Conservation (phyloP, 2,113 vertebrate species). For the Coracopsis vasa region DNA sequence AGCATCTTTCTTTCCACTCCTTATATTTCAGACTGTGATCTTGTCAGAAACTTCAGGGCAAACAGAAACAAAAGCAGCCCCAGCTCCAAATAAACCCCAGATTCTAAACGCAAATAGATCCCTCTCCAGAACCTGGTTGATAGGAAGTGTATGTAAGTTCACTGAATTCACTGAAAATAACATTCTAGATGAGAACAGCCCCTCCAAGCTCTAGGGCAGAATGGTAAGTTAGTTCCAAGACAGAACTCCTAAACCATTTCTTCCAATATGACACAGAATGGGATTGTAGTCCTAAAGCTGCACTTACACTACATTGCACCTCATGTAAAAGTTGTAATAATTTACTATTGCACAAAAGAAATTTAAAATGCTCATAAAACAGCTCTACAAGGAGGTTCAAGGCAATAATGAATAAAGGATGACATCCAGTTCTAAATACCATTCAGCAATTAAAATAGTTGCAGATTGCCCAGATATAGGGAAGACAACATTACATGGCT, state of each 20-base stretch:
- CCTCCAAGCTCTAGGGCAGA: not conserved
- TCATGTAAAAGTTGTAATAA: not conserved
- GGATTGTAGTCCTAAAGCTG: not conserved
- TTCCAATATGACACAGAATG: not conserved
- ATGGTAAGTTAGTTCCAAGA: not conserved
- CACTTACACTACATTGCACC: fast-evolving
- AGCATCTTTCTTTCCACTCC: not conserved
- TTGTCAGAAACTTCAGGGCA: not conserved
- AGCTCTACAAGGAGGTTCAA: not conserved
- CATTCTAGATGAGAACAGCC: not conserved
- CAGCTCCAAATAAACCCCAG: not conserved
- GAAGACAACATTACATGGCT: not conserved
- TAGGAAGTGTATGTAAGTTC: not conserved
- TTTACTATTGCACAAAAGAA: not conserved
- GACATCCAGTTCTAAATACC: not conserved
- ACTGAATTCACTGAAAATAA: not conserved
- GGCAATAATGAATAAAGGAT: not conserved
- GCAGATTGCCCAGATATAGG: not conserved
- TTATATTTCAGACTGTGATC: not conserved
- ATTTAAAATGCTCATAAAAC: not conserved
- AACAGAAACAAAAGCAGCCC: not conserved
- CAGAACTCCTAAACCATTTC: not conserved
- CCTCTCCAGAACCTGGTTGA: not conserved
- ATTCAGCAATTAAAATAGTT: not conserved
- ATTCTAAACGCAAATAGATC: not conserved